A percentile compares a stretch with the other conserved stretches of the same genome.
These are phyloP conservation scores for Julus scanicus DNA, from an alignment of 2,888 invertebrate species.

Conservation along the genomic window DNA sequence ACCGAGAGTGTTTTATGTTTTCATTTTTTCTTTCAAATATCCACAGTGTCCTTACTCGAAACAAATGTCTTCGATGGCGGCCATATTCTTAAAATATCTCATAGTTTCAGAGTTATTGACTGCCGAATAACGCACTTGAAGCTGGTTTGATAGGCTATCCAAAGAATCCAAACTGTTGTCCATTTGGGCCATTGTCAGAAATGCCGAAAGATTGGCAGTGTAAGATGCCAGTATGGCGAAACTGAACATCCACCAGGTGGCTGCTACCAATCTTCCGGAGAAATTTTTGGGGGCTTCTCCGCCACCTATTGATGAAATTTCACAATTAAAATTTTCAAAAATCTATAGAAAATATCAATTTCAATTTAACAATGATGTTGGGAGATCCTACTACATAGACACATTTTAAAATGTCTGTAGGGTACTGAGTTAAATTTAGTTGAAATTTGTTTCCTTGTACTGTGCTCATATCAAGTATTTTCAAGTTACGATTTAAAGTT, in stretches of 20 bases:
- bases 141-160: conserved; percentile 94
- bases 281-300: conserved; percentile 97
- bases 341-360: neutral
- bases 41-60: conserved; percentile 94
- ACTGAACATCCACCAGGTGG: conserved; percentile 99
- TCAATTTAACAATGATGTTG: no score
- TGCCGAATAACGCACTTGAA: conserved; percentile 96
- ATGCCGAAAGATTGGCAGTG: conserved; percentile 97
- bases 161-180: conserved; percentile 93
- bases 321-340: neutral
- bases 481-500: no score
- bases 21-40: no score
- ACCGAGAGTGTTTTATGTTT: no score
- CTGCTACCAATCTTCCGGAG: conserved; percentile 93
- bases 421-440: no score
- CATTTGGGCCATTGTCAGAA: conserved; percentile 87
- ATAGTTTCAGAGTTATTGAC: conserved; percentile 87
- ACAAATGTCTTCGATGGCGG: conserved; percentile 91
- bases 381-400: no score
- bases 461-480: no score
- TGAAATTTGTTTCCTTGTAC: no score
- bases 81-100: conserved; percentile 96
- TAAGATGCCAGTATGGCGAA: conserved; percentile 99
- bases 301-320: conserved; percentile 73
- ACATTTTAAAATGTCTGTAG: no score